phyloP scores from a whole-genome alignment of 2,113 vertebrate species.

The Xenopus tropicalis region DNA sequence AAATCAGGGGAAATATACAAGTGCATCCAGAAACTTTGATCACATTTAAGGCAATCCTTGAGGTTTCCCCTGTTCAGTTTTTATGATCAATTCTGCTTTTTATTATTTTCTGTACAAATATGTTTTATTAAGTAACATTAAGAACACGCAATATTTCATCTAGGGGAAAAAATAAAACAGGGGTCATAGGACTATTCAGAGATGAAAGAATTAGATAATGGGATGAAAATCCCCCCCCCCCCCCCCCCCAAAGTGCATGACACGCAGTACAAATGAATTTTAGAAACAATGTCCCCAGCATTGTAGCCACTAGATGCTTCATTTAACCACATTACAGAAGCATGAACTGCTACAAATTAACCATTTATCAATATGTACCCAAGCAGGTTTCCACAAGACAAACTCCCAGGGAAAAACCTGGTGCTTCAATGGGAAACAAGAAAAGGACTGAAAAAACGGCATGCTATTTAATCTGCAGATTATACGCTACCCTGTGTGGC shows the following conservation, averaged over 20 bases:
- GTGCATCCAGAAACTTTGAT: no score
- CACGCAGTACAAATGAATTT: conserved; percentile 43
- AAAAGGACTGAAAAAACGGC: no score
- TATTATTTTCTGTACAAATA: no score
- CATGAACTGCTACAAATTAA: conserved; percentile 76
- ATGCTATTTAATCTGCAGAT: no score
- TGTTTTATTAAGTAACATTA: no score
- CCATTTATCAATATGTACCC: conserved; percentile 63
- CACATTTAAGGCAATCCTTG: no score
- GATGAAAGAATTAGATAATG: conserved; percentile 35
- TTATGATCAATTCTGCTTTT: no score
- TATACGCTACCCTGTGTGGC: no score
- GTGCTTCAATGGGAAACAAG: not conserved
- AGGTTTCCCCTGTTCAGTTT: no score
- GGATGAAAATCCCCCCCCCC: not conserved
- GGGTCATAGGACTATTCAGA: not conserved
- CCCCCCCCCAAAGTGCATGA: conserved; percentile 24
- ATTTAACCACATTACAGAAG: conserved; percentile 76
- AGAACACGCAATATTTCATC: not conserved
- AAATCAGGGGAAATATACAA: no score
- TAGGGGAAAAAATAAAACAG: not conserved
- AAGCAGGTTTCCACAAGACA: conserved; percentile 48
- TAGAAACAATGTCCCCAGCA: conserved; percentile 54
- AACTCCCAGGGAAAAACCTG: conserved; percentile 46
- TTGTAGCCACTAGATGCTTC: conserved; percentile 66